Evolutionary conservation across 2,113 vertebrate genomes (phyloP), one percentile per base, ranked within the genome.

Genomic region (Chaenogobius annularis): DNA sequence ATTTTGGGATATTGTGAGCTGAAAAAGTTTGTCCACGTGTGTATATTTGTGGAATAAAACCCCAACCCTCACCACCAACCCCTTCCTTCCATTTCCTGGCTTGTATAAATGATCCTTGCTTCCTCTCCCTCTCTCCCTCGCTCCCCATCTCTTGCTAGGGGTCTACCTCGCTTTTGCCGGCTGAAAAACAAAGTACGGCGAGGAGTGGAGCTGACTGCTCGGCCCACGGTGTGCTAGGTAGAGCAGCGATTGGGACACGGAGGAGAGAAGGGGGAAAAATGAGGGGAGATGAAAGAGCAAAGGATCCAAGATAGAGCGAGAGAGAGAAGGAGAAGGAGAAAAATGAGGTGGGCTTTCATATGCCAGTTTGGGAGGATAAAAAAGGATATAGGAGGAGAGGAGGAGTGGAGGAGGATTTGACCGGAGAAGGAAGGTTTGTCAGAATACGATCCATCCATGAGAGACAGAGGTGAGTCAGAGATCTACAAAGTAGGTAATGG

Each of bases 151-250:
- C 59, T 78, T 35, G 8, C 55, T 72, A 67, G 68, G 73, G 71
- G 72, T 81, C 86, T 85, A 75, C 71, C 59, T 40, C 31, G 79
- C 79, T 23, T 20, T 22, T 20, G 20, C 55, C 23, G 55, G 20
- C 55, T 89, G 89, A 87, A 92, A 92, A 92, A 92, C 90, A 92
- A 92, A 92, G 90, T 92, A 88, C 68, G 65, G 79, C 87, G 75
- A 81, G 84, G 85, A 90, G 82, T 89, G 89, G 89, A 89, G 90
- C 89, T 89, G 90, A 92, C 89, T 92, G 90, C 85, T 90, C n/a
- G n/a, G n/a, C n/a, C n/a, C n/a, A 48, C 13, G 15, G 40, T 10
- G 59, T 44, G 10, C 62, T n/a, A 44, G 35, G 59, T 69, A 31
- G 71, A 76, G 64, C 66, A 76, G 64, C 66, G 87, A 87, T 37